These are phyloP conservation scores for Pseudochirops cupreus DNA, from an alignment of 2,797 vertebrate species.

Conservation along the genomic window DNA sequence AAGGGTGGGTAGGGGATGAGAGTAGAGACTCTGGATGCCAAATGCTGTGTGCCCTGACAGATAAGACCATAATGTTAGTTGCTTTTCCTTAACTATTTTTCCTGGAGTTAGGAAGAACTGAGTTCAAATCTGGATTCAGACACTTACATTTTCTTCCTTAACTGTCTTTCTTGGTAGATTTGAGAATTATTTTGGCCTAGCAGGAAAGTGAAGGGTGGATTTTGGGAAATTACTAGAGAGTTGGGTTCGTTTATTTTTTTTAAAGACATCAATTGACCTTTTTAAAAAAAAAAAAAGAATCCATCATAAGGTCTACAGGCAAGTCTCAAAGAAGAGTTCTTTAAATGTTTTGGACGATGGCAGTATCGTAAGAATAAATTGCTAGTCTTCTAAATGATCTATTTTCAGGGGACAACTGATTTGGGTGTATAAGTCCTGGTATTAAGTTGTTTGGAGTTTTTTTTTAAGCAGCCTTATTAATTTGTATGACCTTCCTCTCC, in stretches of 20 bases:
- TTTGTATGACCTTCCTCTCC: conserved; percentile 24
- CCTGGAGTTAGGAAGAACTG: too few relatives aligned
- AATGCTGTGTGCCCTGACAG: neutral
- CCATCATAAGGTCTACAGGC: neutral
- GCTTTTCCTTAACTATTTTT: neutral
- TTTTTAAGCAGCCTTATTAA: conserved; percentile 19
- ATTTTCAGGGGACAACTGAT: conserved; percentile 31
- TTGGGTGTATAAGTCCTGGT: conserved; percentile 5
- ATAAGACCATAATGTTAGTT: neutral
- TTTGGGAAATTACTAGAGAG: neutral
- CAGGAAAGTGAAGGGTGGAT: neutral
- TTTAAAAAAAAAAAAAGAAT: neutral
- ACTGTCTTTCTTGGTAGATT: neutral
- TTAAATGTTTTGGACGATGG: conserved; percentile 22
- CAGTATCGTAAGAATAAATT: conserved; percentile 29
- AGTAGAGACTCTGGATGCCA: neutral
- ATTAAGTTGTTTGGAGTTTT: neutral
- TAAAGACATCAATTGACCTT: neutral
- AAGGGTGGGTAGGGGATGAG: neutral
- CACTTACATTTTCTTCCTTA: neutral
- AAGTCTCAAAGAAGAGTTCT: conserved; percentile 32
- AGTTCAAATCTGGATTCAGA: too few relatives aligned
- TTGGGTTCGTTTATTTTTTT: neutral
- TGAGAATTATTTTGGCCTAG: neutral
- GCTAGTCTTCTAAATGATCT: conserved; percentile 19